Percentiles rank a stretch among this genome's conserved stretches.
Conservation (phyloP, 2,113 vertebrate species). For the Amia ocellicauda region DNA sequence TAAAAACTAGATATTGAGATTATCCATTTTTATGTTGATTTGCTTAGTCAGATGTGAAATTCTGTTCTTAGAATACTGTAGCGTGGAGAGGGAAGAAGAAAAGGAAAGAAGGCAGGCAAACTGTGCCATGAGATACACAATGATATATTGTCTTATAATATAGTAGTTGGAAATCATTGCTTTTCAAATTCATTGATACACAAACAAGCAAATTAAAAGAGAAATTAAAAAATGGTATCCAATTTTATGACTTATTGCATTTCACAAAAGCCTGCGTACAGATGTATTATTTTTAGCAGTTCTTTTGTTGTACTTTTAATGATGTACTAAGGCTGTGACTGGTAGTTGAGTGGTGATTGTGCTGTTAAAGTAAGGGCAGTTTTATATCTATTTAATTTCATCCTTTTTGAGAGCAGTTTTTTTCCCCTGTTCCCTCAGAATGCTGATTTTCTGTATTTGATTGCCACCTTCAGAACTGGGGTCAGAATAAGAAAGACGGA, state of each 20-base stretch:
- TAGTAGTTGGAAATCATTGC: too few relatives aligned
- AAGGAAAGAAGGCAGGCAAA: conserved; percentile 58
- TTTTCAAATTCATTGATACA: too few relatives aligned
- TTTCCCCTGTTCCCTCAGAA: not conserved
- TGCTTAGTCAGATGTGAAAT: conserved; percentile 57
- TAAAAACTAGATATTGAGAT: conserved; percentile 42
- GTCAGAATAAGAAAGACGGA: conserved; percentile 7
- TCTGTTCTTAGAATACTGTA: conserved; percentile 7
- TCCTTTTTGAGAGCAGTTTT: not conserved
- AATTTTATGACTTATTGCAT: too few relatives aligned
- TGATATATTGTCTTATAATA: too few relatives aligned
- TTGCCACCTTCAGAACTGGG: not conserved
- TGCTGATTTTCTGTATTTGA: not conserved
- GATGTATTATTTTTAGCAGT: too few relatives aligned
- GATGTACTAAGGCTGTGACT: too few relatives aligned
- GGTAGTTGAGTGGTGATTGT: not conserved
- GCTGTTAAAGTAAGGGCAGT: not conserved
- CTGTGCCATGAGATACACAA: too few relatives aligned
- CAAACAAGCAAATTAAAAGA: too few relatives aligned
- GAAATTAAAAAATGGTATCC: too few relatives aligned
- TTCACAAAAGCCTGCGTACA: too few relatives aligned
- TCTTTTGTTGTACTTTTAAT: too few relatives aligned
- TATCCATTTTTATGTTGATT: conserved; percentile 61
- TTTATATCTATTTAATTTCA: not conserved
- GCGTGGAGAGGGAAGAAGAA: too few relatives aligned